Conservation (phyloP, 2,797 vertebrate species). For the Enteromius radiatus region DNA sequence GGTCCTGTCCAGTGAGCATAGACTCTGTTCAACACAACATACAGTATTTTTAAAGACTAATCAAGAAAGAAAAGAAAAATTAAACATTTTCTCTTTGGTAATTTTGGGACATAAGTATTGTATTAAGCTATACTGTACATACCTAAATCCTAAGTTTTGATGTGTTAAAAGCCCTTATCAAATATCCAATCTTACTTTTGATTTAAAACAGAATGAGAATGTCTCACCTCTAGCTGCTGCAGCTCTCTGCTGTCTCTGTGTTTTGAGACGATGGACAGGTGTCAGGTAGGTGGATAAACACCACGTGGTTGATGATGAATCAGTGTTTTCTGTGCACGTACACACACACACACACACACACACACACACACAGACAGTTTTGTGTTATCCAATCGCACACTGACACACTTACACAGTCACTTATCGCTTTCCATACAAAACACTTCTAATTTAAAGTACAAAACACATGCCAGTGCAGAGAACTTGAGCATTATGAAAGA, state of each 20-base stretch:
- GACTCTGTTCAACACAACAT: background rate
- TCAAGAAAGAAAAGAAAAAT: background rate
- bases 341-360: background rate
- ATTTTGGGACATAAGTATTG: background rate
- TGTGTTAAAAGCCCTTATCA: background rate
- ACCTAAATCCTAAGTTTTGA: too few species aligned
- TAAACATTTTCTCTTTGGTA: background rate
- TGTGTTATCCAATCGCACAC: background rate
- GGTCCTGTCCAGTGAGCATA: background rate
- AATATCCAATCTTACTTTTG: background rate
- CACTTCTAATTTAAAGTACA: background rate
- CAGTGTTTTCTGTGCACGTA: background rate
- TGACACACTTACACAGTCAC: background rate
- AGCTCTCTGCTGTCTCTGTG: conserved; percentile 13
- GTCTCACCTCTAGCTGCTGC: background rate
- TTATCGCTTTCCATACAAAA: too few species aligned
- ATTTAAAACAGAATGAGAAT: background rate
- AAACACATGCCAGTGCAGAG: background rate
- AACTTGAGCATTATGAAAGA: background rate
- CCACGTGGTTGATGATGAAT: background rate
- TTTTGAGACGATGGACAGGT: background rate
- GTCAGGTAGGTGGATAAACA: conserved; percentile 10
- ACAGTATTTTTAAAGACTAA: background rate
- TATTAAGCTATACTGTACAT: background rate
- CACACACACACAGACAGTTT: background rate